Conservation (phyloP, 1,140 invertebrate genomes). For the Drosophila insularis region DNA sequence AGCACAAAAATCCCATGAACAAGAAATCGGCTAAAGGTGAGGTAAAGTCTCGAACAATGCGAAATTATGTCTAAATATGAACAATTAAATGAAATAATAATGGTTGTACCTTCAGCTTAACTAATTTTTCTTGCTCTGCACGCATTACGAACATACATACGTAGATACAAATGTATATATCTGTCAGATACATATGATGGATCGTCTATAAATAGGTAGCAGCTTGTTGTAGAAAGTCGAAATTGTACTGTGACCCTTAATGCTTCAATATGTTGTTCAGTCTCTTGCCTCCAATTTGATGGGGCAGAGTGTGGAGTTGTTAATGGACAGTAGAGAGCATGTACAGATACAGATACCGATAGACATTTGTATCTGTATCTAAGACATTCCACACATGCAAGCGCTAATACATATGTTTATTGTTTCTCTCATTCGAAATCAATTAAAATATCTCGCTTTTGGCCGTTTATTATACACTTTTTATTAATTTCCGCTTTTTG, state of each 20-base stretch:
- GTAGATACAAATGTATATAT: not conserved
- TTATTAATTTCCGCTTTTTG: constrained; percentile 41
- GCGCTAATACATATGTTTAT: constrained; percentile 38
- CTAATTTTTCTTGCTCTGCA: constrained; percentile 15
- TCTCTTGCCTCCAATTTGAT: not conserved
- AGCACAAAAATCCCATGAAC: constrained; percentile 17
- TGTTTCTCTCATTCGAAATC: constrained; percentile 50
- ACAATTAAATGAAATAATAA: constrained; percentile 31
- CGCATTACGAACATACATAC: not conserved
- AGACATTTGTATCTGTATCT: constrained; percentile 13
- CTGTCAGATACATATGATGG: constrained; percentile 5
- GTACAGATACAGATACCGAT: not conserved
- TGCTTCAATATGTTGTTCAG: constrained; percentile 11
- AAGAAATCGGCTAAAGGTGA: constrained; percentile 13
- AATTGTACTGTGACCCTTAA: constrained; percentile 17
- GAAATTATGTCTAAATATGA: constrained; percentile 31
- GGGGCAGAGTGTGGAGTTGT: not conserved
- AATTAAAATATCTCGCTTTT: constrained; percentile 51
- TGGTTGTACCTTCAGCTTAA: constrained; percentile 19
- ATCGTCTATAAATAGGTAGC: constrained; percentile 11
- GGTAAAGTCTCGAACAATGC: constrained; percentile 16
- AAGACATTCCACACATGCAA: not conserved
- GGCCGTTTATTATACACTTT: not conserved
- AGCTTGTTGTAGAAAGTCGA: constrained; percentile 23
- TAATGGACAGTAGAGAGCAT: not conserved